Percentiles rank a stretch among this genome's conserved stretches.
Evolutionary conservation across 1,140 invertebrate species (phyloP).

Genomic region (Cydia fagiglandana): DNA sequence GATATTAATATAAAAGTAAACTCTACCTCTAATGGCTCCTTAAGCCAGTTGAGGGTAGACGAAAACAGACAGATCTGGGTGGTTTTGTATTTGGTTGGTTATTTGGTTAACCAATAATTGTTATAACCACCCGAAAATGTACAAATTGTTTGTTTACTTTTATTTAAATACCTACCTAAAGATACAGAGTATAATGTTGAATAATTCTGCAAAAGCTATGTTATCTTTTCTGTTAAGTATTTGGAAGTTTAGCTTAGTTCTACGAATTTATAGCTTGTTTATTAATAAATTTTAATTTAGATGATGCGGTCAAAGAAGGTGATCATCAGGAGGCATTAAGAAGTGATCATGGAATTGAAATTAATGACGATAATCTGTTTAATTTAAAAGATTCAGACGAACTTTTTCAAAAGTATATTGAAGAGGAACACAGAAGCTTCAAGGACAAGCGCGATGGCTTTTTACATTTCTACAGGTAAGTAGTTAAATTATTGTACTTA

Average conservation of each 20-base stretch:
- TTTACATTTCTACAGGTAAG: neutral
- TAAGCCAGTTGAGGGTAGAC: too few relatives aligned
- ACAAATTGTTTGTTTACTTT: too few relatives aligned
- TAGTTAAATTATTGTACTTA: neutral
- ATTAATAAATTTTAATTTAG: slow-evolving; percentile 31
- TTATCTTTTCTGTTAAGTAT: too few relatives aligned
- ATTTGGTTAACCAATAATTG: too few relatives aligned
- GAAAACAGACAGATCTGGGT: too few relatives aligned
- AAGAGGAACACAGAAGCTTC: slow-evolving; percentile 39
- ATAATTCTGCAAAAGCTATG: neutral
- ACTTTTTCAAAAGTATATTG: slow-evolving; percentile 44
- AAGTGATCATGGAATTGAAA: slow-evolving; percentile 37
- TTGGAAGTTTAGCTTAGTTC: neutral
- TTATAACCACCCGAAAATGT: too few relatives aligned
- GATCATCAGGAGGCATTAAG: slow-evolving; percentile 34
- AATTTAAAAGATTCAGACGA: slow-evolving; percentile 49
- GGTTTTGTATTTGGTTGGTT: too few relatives aligned
- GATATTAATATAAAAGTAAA: too few relatives aligned
- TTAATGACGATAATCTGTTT: slow-evolving; percentile 43
- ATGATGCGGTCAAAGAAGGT: slow-evolving; percentile 39
- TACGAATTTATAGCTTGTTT: neutral
- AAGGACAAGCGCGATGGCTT: slow-evolving; percentile 40
- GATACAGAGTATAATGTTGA: neutral
- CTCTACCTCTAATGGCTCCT: too few relatives aligned
- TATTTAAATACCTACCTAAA: too few relatives aligned